Conservation (phyloP, 2,888 invertebrate genomes). For the Leucania comma region DNA sequence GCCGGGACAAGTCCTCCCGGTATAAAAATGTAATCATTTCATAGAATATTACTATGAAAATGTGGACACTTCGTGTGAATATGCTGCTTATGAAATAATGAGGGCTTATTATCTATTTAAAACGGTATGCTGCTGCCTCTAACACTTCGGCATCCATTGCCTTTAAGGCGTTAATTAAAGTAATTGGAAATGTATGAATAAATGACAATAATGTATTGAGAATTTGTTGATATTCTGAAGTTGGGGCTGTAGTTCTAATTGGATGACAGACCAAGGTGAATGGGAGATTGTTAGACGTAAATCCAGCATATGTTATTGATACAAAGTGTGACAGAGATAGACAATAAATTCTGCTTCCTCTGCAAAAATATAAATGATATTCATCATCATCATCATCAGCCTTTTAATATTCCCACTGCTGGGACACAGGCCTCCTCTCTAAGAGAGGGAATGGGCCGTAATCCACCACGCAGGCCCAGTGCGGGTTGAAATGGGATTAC, state of each 20-base stretch:
- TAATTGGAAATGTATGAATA: slow-evolving; percentile 36
- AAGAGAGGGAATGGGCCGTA: too few species aligned
- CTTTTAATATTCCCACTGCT: too few species aligned
- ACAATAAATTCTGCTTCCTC: neutral
- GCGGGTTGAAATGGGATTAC: too few species aligned
- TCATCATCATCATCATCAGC: too few species aligned
- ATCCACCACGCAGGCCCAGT: too few species aligned
- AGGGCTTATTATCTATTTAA: slow-evolving; percentile 49
- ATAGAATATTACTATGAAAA: slow-evolving; percentile 58
- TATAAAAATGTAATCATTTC: slow-evolving; percentile 66
- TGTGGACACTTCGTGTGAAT: slow-evolving; percentile 55
- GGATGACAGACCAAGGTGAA: slow-evolving; percentile 1
- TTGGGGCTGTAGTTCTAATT: slow-evolving; percentile 8
- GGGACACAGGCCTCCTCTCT: too few species aligned
- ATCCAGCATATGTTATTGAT: neutral
- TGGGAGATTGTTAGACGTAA: neutral
- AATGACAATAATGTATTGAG: slow-evolving; percentile 12
- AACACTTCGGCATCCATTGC: slow-evolving; percentile 34
- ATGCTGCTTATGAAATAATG: slow-evolving; percentile 57
- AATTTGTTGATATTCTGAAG: slow-evolving; percentile 2
- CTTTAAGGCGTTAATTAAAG: slow-evolving; percentile 43
- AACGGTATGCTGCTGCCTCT: slow-evolving; percentile 27
- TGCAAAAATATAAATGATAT: too few species aligned
- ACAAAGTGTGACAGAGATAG: neutral
- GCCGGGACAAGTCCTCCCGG: slow-evolving; percentile 53